These are phyloP conservation scores for Hepsetus odoe DNA, from an alignment of 2,113 vertebrate genomes.

Conservation along the genomic window DNA sequence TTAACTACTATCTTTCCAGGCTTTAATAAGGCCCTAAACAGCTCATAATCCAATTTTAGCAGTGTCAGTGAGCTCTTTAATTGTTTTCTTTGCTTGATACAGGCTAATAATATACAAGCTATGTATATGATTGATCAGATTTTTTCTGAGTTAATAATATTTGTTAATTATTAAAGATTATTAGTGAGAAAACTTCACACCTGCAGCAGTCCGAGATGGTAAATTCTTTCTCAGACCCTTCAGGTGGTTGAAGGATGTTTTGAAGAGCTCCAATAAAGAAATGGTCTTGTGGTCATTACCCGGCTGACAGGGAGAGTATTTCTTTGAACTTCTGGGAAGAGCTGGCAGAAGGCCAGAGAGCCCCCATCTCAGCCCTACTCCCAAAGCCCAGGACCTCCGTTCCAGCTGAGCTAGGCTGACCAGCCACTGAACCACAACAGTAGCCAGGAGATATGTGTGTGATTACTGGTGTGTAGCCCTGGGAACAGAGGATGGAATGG, in stretches of 20 bases:
- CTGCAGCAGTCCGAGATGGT: background rate
- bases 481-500: constrained; percentile 4
- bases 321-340: background rate
- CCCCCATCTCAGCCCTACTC: constrained; percentile 16
- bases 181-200: no score
- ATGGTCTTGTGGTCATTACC: background rate
- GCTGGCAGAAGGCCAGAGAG: constrained; percentile 52
- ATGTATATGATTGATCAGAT: no score
- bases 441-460: constrained; percentile 47
- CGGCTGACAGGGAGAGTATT: background rate
- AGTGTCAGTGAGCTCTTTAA: no score
- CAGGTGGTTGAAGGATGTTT: background rate
- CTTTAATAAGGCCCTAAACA: no score
- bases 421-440: constrained; percentile 60
- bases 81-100: no score
- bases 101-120: no score
- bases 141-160: no score
- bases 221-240: background rate
- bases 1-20: no score
- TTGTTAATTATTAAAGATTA: no score
- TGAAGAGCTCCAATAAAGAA: background rate
- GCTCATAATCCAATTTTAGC: no score
- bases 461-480: constrained; percentile 55
- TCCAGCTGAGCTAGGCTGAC: constrained; percentile 66
- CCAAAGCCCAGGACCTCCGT: constrained; percentile 28